Evolutionary conservation across 2,888 invertebrate genomes (phyloP), one percentile per base, ranked within the genome.

Genomic region (Bombylius major): DNA sequence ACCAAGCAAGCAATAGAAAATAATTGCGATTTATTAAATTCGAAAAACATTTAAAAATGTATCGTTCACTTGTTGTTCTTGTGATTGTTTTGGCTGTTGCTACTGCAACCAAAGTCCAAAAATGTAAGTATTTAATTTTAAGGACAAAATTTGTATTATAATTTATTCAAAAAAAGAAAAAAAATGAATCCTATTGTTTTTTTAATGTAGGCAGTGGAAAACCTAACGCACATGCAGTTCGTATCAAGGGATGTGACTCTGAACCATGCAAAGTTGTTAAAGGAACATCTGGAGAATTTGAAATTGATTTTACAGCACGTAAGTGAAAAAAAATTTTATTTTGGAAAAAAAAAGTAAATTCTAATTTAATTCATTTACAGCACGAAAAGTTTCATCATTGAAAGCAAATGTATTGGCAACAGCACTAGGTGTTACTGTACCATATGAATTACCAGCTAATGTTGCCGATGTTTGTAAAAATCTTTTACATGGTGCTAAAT

Each of bases 211-310:
- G 58, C 34, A 36, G 5, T 5, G 51, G 47, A 33, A n/a, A 53
- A 42, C 51, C 51, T n/a, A 36, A 44, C 12, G 68, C 71, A 31
- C 51, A 65, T 14, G 62, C 54, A 6, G 70, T 70, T 3, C 39
- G 50, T 2, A 58, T 72, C 1, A 51, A 56, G 5, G 68, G 67
- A 47, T 72, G 72, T 46, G 63, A 57, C 0, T 59, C 49, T 4
- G 65, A 66, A 23, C 72, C 72, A 0, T 72, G 72, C 42, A 54
- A 63, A 32, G 67, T 71, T 4, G 57, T 65, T 32, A 69, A 69
- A 42, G 71, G 70, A 31, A 50, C 57, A 8, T 47, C 46, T 23
- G 68, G 65, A 3, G 31, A 65, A 1, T 69, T 72, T 66, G 63
- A 70, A 48, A 62, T 70, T 0, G 67, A 67, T 4, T 72, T 72